Evolutionary conservation across 37 sponge, comb jelly and placozoan species (phyloP).

Genomic region (Haliclona indistincta): DNA sequence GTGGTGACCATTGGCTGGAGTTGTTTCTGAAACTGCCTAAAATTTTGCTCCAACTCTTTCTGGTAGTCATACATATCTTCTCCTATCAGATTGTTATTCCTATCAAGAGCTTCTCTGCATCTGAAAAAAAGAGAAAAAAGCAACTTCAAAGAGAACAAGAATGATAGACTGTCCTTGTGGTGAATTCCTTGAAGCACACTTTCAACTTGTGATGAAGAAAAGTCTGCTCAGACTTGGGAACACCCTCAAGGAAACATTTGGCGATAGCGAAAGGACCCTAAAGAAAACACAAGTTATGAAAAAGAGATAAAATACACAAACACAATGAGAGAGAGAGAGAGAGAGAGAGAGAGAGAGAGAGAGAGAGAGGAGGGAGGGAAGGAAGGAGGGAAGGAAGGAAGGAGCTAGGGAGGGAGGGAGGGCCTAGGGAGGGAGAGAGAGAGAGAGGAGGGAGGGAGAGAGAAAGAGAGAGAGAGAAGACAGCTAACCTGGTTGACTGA

Average conservation of each 20-base stretch:
- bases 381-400: slow-evolving; percentile 18
- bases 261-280: slow-evolving; percentile 94
- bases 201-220: slow-evolving; percentile 46
- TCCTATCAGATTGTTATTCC: no score
- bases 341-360: slow-evolving; percentile 3
- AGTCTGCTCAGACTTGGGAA: slow-evolving; percentile 30
- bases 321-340: no score
- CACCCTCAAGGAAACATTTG: slow-evolving; percentile 64
- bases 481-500: slow-evolving; percentile 91
- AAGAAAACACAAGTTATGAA: neutral
- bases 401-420: slow-evolving; percentile 11
- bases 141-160: no score
- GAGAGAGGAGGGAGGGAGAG: neutral
- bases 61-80: no score
- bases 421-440: slow-evolving; percentile 16
- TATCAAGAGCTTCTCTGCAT: no score
- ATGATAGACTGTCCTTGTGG: slow-evolving; percentile 52
- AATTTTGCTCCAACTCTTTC: no score
- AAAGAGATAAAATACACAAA: neutral
- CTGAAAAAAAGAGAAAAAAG: no score
- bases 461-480: neutral
- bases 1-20: no score
- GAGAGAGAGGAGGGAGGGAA: slow-evolving; percentile 1
- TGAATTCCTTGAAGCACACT: slow-evolving; percentile 90
- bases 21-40: no score